Base-by-base conservation (phyloP, 2,113 vertebrate species). In the Scolopax mira region DNA sequence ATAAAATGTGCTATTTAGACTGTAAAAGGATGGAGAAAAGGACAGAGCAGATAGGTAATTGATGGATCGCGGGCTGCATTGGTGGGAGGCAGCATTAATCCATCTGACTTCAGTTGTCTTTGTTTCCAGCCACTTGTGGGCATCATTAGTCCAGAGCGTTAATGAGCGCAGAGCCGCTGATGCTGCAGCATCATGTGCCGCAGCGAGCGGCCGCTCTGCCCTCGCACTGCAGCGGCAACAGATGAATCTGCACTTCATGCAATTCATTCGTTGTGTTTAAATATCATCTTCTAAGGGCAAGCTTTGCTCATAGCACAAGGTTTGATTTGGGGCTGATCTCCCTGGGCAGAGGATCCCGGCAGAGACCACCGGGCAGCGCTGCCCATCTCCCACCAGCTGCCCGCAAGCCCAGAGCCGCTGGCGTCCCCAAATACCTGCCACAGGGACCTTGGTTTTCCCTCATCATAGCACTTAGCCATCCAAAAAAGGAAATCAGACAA, bases 1-100 rank as follows among this genome's bases (percentile, higher is more conserved):
- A 97, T 96, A 97, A 98, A 98, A 96, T 89, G 92, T 95, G 79
- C 97, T 97, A 94, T 98, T 97, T 97, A 95, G 97, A 97, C 97
- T 96, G 94, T 93, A 94, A 97, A 92, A 90, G 91, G 81, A 93
- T 95, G 86, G 95, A 95, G 91, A 95, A 97, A 97, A 95, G 89
- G 91, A 79, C 95, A 93, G 86, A 93, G 96, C 96, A 90, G 96
- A 96, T 94, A 97, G 95, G 95, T 97, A 98, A 98, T 93, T 97
- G 95, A 97, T 65, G 49, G 78, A 95, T 96, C 35, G 12, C 4
- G 3, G 75, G 61, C 88, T 52, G 88, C 37, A 25, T 30, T 74
- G 70, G 58, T 79, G 79, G 60, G 85, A 94, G 90, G 67, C 97
- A 78, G 64, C 80, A 75, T 64, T 70, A 81, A 97, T 84, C 94